Percentiles rank a stretch among this genome's conserved stretches.
phyloP scores from a whole-genome alignment of 2,888 invertebrate species.

The Zaprionus obscuricornis region DNA sequence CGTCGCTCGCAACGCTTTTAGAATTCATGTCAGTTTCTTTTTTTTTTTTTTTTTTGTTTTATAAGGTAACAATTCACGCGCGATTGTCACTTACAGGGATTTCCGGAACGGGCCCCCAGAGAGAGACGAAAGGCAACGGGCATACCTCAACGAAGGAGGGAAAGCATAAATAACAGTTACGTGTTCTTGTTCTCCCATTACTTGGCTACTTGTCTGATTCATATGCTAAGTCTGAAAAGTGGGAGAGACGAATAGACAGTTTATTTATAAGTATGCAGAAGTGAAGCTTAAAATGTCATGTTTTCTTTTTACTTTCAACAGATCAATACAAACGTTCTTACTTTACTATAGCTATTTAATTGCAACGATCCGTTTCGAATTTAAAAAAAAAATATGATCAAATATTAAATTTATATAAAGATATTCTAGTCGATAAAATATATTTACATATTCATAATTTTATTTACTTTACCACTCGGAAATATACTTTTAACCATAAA shows the following conservation, averaged over 20 bases:
- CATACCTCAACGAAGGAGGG: conserved; percentile 1
- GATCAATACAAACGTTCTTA: too few species aligned
- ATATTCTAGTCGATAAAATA: not conserved
- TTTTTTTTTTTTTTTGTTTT: too few species aligned
- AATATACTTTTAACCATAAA: too few species aligned
- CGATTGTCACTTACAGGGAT: conserved; percentile 65
- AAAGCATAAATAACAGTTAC: conserved; percentile 62
- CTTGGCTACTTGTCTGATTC: conserved; percentile 4
- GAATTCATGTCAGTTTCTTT: conserved; percentile 80
- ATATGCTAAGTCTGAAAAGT: too few species aligned
- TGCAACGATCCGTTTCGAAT: too few species aligned
- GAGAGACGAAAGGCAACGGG: conserved; percentile 21
- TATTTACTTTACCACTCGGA: not conserved
- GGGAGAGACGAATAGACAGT: too few species aligned
- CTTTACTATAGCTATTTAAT: too few species aligned
- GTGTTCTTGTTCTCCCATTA: conserved; percentile 42
- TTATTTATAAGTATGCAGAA: too few species aligned
- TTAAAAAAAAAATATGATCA: not conserved
- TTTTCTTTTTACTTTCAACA: too few species aligned
- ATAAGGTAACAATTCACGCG: conserved; percentile 65
- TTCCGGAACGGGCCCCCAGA: conserved; percentile 49
- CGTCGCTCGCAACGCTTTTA: conserved; percentile 70
- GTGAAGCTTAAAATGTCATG: too few species aligned
- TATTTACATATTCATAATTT: too few species aligned
- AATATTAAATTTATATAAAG: not conserved